Percentiles rank a stretch among this genome's conserved stretches.
Evolutionary conservation across 2,113 vertebrate genomes (phyloP).

Genomic region (Quiscalus mexicanus): DNA sequence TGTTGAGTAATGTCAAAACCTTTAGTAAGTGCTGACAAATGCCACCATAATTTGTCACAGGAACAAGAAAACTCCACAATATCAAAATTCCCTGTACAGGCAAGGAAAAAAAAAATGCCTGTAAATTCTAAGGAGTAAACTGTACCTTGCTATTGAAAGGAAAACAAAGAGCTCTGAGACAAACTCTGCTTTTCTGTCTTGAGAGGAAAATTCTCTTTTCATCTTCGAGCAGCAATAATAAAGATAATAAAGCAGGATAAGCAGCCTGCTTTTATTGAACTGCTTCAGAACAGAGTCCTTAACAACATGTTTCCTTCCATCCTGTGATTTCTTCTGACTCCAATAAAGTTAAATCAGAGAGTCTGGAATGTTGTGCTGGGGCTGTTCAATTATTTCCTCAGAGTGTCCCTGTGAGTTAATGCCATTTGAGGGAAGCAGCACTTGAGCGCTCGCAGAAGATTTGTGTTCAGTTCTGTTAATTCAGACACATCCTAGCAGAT

Average conservation of each 20-base stretch:
- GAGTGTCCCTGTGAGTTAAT: constrained; percentile 8
- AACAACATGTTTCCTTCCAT: background rate
- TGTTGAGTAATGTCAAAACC: background rate
- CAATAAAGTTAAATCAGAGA: constrained; percentile 35
- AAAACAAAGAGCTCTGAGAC: background rate
- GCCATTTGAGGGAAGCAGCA: background rate
- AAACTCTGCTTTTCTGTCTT: background rate
- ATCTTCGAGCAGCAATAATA: background rate
- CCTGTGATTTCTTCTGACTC: constrained; percentile 9
- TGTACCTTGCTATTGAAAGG: background rate
- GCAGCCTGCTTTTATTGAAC: constrained; percentile 27
- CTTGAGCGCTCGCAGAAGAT: background rate
- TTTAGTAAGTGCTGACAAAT: background rate
- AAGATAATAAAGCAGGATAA: constrained; percentile 5
- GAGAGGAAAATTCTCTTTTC: background rate
- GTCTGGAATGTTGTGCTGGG: background rate
- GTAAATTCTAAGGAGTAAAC: background rate
- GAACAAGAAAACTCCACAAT: background rate
- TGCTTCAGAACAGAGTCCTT: background rate
- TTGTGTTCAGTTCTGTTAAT: background rate
- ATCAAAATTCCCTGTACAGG: background rate
- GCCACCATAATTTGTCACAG: background rate
- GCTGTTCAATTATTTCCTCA: background rate
- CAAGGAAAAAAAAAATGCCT: background rate
- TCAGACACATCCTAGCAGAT: constrained; percentile 27